Conservation (phyloP, 2,797 vertebrate species). For the Chloroceryle amazona region DNA sequence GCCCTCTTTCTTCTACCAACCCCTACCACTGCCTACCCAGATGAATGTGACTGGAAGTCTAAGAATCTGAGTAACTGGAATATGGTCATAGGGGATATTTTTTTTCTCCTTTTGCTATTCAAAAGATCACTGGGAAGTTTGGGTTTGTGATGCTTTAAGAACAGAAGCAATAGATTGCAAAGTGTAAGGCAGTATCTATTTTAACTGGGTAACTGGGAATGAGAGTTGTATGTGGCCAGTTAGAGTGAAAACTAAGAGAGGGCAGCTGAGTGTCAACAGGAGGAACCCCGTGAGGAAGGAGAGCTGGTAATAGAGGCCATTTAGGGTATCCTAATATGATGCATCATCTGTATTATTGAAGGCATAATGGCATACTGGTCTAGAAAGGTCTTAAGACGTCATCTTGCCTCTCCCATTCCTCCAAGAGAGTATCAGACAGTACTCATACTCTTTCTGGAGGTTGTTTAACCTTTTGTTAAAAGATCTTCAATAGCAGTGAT, state of each 20-base stretch:
- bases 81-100: not conserved
- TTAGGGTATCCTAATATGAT: not conserved
- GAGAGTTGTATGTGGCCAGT: not conserved
- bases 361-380: not conserved
- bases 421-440: not conserved
- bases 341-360: not conserved
- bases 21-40: not conserved
- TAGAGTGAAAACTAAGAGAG: not conserved
- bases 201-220: not conserved
- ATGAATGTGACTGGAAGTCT: not conserved
- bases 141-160: not conserved
- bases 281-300: not conserved
- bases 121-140: not conserved
- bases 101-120: not conserved
- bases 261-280: not conserved
- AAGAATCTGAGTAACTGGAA: not conserved
- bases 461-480: not conserved
- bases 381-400: not conserved
- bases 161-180: not conserved
- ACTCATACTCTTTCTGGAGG: not conserved
- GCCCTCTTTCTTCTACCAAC: not conserved
- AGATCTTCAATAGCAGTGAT: not conserved
- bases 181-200: not conserved
- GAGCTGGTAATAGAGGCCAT: not conserved
- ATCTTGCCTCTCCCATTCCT: not conserved